Base-by-base conservation (phyloP, 2,888 invertebrate species). In the Flabesymbios commensalis region DNA sequence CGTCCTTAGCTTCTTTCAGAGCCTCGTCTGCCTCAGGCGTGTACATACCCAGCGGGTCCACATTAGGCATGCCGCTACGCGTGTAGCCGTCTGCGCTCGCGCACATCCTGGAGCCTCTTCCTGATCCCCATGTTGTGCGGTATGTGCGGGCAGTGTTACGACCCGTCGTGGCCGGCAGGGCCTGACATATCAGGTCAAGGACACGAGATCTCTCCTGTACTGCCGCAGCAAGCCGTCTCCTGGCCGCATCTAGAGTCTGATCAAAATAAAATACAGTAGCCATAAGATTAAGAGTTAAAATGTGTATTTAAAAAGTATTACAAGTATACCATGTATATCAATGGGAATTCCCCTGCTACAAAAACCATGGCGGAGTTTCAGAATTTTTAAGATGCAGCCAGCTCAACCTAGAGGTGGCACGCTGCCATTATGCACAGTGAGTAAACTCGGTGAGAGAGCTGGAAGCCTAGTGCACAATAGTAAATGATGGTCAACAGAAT, bases 121-220 rank as follows among this genome's bases (percentile, higher is more conserved):
- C 29, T 49, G 19, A 32, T 29, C 7, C 28, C 49, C 2, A 49
- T 22, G 49, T 49, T 49, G 43, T 28, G 29, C 52, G 32, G 19
- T 26, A 24, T 52, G 43, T 22, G 22, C 39, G 29, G 17, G 36
- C 63, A 17, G 56, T 61, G 26, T 28, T 24, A 26, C 42, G 29
- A 19, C 53, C 28, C 10, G 36, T 24, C 31, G 22, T 31, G n/a
- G 31, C n/a, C 4, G 78, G 75, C 31, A 77, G 65, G 42, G 78
- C 72, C 49, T 77, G 76, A 68, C 79, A 80, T 42, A 80, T 69
- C 7, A 82, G 74, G 67, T 82, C 81, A 45, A 81, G 71, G 17
- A 81, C 81, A 41, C 79, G 74, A 3, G 75, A 72, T 19, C 82
- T 65, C 64, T 82, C 82, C 54, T 79, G 78, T 17, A 78, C 69